phyloP scores from a whole-genome alignment of 2,888 invertebrate species.

The Eustalomyia histrio region DNA sequence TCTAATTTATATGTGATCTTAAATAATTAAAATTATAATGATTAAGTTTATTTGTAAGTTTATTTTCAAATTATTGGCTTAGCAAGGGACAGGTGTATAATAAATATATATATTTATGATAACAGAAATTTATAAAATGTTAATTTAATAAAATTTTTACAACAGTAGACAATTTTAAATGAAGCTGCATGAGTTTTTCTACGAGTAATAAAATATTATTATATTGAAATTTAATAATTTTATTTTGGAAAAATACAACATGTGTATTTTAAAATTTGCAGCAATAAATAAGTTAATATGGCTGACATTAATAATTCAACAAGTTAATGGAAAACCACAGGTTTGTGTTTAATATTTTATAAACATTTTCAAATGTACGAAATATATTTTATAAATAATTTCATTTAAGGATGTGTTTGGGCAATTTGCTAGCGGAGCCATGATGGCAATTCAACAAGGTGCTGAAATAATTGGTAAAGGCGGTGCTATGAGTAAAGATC shows the following conservation, averaged over 20 bases:
- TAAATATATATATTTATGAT: not conserved
- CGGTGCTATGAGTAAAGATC: constrained; percentile 48
- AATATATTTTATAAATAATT: not conserved
- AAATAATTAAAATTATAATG: no score
- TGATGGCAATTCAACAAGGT: constrained; percentile 30
- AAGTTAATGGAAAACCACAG: constrained; percentile 33
- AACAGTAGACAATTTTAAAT: not conserved
- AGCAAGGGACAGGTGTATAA: not conserved
- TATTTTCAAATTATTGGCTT: no score
- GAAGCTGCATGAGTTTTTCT: not conserved
- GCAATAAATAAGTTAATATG: constrained; percentile 4
- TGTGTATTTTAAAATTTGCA: not conserved
- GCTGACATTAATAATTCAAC: not conserved
- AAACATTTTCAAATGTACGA: no score
- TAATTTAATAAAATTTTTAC: not conserved
- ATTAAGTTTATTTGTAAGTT: no score
- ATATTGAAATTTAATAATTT: not conserved
- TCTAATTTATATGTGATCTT: no score
- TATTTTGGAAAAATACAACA: not conserved
- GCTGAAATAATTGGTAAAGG: constrained; percentile 68
- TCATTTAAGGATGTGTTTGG: constrained; percentile 56
- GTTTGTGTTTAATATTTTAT: constrained; percentile 11
- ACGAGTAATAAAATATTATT: not conserved
- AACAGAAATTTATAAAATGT: constrained; percentile 17
- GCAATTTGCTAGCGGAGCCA: constrained; percentile 50